These are phyloP conservation scores for Ctenochaetus hawaiiensis DNA, from an alignment of 2,797 vertebrate genomes.

Conservation along the genomic window DNA sequence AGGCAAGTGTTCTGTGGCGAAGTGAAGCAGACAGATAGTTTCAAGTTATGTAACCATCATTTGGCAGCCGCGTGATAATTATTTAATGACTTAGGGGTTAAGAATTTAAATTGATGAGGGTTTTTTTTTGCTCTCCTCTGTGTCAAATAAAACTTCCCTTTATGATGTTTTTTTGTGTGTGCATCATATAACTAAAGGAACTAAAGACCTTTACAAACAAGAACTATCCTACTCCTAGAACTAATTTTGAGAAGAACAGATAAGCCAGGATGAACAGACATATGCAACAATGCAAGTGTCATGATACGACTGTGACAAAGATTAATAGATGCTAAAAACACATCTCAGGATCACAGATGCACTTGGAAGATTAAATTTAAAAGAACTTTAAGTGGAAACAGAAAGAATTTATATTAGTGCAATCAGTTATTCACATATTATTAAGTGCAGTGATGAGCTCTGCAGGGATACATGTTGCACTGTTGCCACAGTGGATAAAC, in stretches of 20 bases:
- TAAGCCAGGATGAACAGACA: not conserved
- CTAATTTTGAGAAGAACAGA: not conserved
- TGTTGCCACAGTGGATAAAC: no score
- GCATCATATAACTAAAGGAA: not conserved
- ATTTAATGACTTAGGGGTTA: not conserved
- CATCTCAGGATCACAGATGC: not conserved
- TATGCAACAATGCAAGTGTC: not conserved
- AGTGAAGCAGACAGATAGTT: no score
- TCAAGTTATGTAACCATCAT: no score
- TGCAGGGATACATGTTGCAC: no score
- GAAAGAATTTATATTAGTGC: not conserved
- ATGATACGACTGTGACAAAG: not conserved
- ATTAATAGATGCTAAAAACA: not conserved
- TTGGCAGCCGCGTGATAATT: no score
- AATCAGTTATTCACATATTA: not conserved
- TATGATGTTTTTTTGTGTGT: not conserved
- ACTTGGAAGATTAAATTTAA: not conserved
- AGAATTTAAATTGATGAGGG: not conserved
- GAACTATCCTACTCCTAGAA: not conserved
- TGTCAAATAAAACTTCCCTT: not conserved
- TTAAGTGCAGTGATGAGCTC: not conserved
- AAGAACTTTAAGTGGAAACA: not conserved
- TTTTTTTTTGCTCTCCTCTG: not conserved
- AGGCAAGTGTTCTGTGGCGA: not conserved
- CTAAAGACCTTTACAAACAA: not conserved